Percentiles rank a stretch among this genome's conserved stretches.
Conservation (phyloP, 2,888 invertebrate genomes). For the Micropterix aruncella region DNA sequence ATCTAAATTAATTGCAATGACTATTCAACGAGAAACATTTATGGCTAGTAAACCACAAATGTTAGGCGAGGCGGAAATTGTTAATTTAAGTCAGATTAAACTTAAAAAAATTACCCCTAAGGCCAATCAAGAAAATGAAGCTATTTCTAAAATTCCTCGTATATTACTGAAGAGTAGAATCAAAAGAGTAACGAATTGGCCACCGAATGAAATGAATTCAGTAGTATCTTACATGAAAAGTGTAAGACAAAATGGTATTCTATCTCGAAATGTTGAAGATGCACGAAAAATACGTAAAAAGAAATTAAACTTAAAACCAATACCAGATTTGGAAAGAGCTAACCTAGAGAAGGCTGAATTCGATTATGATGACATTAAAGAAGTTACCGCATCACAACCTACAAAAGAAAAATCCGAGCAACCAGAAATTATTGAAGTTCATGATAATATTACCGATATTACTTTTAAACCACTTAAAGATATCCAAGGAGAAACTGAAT, state of each 20-base stretch:
- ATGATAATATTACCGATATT: slow-evolving; percentile 17
- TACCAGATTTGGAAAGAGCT: slow-evolving; percentile 37
- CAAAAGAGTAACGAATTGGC: slow-evolving; percentile 40
- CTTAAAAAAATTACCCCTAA: no score
- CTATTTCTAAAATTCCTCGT: background rate
- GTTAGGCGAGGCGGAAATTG: background rate
- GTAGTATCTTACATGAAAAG: slow-evolving; percentile 38
- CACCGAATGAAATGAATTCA: slow-evolving; percentile 39
- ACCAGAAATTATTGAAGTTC: slow-evolving; percentile 11
- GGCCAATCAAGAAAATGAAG: background rate
- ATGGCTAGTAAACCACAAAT: background rate
- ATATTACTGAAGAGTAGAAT: slow-evolving; percentile 27
- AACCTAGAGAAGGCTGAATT: slow-evolving; percentile 42
- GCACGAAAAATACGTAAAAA: slow-evolving; percentile 48
- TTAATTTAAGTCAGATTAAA: background rate
- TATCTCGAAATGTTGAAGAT: slow-evolving; percentile 59
- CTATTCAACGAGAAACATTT: slow-evolving; percentile 7
- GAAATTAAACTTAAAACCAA: slow-evolving; percentile 38
- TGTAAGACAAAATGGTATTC: slow-evolving; percentile 45
- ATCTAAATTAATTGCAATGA: background rate
- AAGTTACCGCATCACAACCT: slow-evolving; percentile 22
- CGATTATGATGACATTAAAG: slow-evolving; percentile 33
- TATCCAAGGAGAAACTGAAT: slow-evolving; percentile 14
- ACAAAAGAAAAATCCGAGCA: slow-evolving; percentile 21
- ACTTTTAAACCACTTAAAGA: slow-evolving; percentile 5